phyloP scores from a whole-genome alignment of 1,140 invertebrate species.

The Panagrolaimus sp. region DNA sequence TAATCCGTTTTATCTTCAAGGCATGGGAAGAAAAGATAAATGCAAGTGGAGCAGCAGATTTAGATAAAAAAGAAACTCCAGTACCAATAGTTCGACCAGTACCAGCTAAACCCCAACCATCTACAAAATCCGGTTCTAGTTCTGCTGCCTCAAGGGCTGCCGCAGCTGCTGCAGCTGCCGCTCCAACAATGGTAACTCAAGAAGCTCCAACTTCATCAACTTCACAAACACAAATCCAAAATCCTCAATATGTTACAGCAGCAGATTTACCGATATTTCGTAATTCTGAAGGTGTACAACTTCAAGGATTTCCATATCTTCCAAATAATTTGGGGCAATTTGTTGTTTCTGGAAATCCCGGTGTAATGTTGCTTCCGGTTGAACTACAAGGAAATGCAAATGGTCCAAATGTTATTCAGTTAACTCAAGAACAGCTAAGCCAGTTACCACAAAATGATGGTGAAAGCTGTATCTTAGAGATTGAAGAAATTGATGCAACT shows the following conservation, averaged over 20 bases:
- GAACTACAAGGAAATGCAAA: not conserved
- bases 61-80: constrained; percentile 33
- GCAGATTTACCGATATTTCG: not conserved
- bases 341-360: not conserved
- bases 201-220: too few species aligned
- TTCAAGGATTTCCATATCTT: constrained; percentile 22
- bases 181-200: too few species aligned
- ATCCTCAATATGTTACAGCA: not conserved
- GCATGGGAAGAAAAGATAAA: constrained; percentile 53
- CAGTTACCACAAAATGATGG: not conserved
- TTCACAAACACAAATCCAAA: not conserved
- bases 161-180: too few species aligned
- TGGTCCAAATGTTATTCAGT: not conserved
- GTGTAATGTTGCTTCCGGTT: not conserved
- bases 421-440: not conserved
- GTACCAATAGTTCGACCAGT: not conserved
- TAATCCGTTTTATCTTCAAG: constrained; percentile 32
- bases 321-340: not conserved
- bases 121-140: too few species aligned
- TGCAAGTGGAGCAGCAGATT: constrained; percentile 48
- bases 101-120: constrained; percentile 25
- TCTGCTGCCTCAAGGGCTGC: too few species aligned
- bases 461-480: not conserved
- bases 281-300: not conserved
- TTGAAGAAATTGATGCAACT: not conserved